These are phyloP conservation scores for Girardia tigrina DNA, from an alignment of 2,888 invertebrate species.

Conservation along the genomic window DNA sequence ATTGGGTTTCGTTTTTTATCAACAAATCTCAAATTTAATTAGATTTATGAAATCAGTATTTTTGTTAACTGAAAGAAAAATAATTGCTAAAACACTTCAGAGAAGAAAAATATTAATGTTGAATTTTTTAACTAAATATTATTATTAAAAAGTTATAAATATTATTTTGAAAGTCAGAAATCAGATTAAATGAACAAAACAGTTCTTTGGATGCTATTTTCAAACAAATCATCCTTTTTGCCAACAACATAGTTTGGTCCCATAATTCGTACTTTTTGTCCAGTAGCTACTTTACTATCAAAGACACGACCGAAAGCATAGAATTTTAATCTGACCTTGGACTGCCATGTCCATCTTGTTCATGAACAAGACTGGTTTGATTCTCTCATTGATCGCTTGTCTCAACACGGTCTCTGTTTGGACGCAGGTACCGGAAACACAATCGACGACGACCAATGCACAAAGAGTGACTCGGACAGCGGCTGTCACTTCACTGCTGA, in stretches of 20 bases:
- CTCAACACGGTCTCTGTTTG: constrained; percentile 98
- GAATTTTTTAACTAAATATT: too few species aligned
- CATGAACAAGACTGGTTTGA: constrained; percentile 99
- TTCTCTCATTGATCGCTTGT: constrained; percentile 97
- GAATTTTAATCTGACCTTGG: constrained; percentile 94
- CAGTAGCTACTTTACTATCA: constrained; percentile 62
- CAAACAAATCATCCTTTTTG: constrained; percentile 90
- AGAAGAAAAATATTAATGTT: too few species aligned
- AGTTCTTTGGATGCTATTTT: constrained; percentile 88
- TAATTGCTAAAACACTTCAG: too few species aligned
- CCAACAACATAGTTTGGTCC: constrained; percentile 91
- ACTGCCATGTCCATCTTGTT: constrained; percentile 99
- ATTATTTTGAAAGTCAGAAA: too few species aligned
- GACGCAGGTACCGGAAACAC: constrained; percentile 98
- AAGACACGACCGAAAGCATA: constrained; percentile 99
- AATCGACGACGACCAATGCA: constrained; percentile 96
- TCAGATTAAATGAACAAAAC: too few species aligned
- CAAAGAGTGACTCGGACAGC: constrained; percentile 99
- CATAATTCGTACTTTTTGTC: constrained; percentile 75
- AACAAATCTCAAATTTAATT: too few species aligned
- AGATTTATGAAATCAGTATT: too few species aligned
- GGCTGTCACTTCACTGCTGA: constrained; percentile 97
- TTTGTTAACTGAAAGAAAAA: too few species aligned
- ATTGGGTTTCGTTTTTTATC: too few species aligned
- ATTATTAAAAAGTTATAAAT: too few species aligned